Conservation (phyloP, 2,888 invertebrate species). For the Eristalinus sepulchralis region DNA sequence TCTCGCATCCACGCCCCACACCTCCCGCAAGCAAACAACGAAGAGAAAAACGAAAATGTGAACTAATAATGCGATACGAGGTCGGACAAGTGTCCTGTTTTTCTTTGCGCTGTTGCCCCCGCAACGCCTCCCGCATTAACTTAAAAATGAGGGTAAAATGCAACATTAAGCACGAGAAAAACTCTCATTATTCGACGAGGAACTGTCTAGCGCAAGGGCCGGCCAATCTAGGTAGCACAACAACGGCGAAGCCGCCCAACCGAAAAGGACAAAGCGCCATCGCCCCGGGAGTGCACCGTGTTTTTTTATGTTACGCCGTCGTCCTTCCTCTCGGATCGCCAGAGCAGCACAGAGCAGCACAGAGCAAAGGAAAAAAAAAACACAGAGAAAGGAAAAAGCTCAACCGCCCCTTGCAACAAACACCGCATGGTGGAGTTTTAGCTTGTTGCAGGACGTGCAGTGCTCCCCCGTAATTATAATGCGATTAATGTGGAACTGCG, state of each 20-base stretch:
- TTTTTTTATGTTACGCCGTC: neutral
- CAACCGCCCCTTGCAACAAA: neutral
- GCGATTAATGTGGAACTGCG: conserved; percentile 60
- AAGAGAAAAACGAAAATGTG: neutral
- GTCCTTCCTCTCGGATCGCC: neutral
- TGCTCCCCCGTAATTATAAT: conserved; percentile 65
- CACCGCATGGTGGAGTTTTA: conserved; percentile 38
- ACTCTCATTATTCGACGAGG: conserved; percentile 36
- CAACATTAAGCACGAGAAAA: conserved; percentile 51
- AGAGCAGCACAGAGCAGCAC: neutral
- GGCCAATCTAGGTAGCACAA: conserved; percentile 21
- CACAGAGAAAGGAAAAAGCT: neutral
- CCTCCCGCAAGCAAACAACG: neutral
- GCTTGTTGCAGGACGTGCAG: conserved; percentile 54
- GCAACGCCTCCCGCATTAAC: conserved; percentile 56
- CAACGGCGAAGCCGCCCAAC: neutral
- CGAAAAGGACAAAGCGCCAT: neutral
- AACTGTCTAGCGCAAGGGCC: neutral
- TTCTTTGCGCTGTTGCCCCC: conserved; percentile 26
- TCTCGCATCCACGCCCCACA: neutral
- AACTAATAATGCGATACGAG: conserved; percentile 36
- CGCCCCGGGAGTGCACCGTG: neutral
- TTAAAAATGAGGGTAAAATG: conserved; percentile 66
- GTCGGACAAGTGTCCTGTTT: conserved; percentile 34
- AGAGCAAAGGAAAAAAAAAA: neutral